A percentile compares a stretch with the other conserved stretches of the same genome.
Conservation (phyloP, 2,888 invertebrate genomes). For the Melolontha melolontha region DNA sequence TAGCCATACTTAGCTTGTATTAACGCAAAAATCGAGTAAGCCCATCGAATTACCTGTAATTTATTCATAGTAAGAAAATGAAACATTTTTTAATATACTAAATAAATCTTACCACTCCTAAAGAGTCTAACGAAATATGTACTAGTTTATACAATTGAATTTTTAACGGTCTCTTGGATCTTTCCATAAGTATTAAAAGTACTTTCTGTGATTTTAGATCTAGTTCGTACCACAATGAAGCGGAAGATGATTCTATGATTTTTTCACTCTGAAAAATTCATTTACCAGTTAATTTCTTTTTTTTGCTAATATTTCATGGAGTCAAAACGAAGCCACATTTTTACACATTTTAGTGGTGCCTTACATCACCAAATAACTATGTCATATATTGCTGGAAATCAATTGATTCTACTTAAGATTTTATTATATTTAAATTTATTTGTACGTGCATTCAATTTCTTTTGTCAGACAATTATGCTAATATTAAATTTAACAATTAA, state of each 20-base stretch:
- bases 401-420: too few relatives aligned
- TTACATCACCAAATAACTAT: too few relatives aligned
- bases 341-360: too few relatives aligned
- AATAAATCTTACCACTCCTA: conserved; percentile 13
- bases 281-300: too few relatives aligned
- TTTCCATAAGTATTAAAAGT: conserved; percentile 32
- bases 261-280: conserved; percentile 21
- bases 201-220: conserved; percentile 1
- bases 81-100: background rate
- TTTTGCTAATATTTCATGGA: too few relatives aligned
- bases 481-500: too few relatives aligned
- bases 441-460: too few relatives aligned
- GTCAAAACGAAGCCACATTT: too few relatives aligned
- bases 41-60: conserved; percentile 25
- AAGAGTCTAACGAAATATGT: conserved; percentile 19
- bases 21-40: conserved; percentile 28
- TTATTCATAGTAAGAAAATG: background rate
- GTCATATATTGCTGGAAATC: too few relatives aligned
- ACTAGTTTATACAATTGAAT: conserved; percentile 14
- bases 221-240: conserved; percentile 23
- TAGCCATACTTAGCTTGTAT: conserved; percentile 10
- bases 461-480: too few relatives aligned
- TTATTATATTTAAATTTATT: too few relatives aligned
- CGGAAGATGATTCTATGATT: conserved; percentile 25
- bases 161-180: conserved; percentile 20